A percentile compares a stretch with the other conserved stretches of the same genome.
phyloP scores from a whole-genome alignment of 2,113 vertebrate genomes.

The Plecturocebus donacophilus region DNA sequence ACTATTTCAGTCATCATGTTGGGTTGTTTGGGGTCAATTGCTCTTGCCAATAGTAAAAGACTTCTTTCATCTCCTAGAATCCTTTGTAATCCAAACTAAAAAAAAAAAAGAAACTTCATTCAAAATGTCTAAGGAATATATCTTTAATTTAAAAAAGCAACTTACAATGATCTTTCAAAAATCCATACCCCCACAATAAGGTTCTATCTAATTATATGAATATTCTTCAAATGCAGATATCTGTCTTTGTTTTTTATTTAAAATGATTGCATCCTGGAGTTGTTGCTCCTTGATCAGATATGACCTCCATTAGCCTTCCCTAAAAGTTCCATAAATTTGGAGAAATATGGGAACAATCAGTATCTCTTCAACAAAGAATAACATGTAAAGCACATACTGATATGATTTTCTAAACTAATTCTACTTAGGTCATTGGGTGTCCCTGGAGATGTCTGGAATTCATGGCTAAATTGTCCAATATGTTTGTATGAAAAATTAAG shows the following conservation, averaged over 20 bases:
- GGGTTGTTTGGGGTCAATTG: slow-evolving; percentile 96
- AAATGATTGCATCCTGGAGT: slow-evolving; percentile 3
- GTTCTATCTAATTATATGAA: not conserved
- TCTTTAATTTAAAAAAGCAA: slow-evolving; percentile 2
- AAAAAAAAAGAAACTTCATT: not conserved
- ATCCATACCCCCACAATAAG: not conserved
- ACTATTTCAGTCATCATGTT: slow-evolving; percentile 98
- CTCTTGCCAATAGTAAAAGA: slow-evolving; percentile 92
- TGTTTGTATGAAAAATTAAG: not conserved
- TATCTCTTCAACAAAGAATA: slow-evolving; percentile 42
- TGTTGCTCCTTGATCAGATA: not conserved
- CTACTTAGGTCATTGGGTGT: not conserved
- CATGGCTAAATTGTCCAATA: slow-evolving; percentile 17
- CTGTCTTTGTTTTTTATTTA: not conserved
- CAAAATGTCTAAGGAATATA: not conserved
- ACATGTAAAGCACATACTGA: not conserved
- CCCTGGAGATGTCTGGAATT: not conserved
- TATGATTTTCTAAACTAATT: slow-evolving; percentile 40
- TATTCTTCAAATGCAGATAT: slow-evolving; percentile 4
- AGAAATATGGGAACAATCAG: slow-evolving; percentile 11
- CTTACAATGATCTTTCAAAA: not conserved
- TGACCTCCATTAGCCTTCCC: not conserved
- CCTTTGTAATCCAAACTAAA: slow-evolving; percentile 95
- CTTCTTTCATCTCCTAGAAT: slow-evolving; percentile 96
- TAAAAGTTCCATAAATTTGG: not conserved